Conservation (phyloP, 2,797 vertebrate species). For the Poeciliopsis gracilis region DNA sequence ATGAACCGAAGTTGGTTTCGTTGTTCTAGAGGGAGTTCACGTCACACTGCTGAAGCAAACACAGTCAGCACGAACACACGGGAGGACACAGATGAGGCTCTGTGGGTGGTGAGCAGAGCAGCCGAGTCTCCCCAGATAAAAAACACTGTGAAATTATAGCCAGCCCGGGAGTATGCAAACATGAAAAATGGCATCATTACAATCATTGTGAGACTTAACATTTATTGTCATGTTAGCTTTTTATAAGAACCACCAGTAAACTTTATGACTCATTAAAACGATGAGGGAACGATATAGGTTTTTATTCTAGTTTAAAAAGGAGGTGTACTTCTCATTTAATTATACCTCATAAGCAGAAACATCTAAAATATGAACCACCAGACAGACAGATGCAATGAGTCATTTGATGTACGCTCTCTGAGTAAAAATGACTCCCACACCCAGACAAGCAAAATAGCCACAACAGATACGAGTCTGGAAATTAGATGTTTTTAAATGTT, state of each 20-base stretch:
- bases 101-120: conserved; percentile 18
- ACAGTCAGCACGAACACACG: conserved; percentile 15
- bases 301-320: not conserved
- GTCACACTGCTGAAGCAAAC: conserved; percentile 36
- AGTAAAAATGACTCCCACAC: conserved; percentile 43
- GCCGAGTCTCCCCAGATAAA: conserved; percentile 25
- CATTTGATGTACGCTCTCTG: conserved; percentile 46
- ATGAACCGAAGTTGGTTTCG: conserved; percentile 16
- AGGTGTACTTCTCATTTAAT: not conserved
- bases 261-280: not conserved
- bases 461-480: not conserved
- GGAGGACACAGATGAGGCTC: conserved; percentile 25
- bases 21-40: conserved; percentile 35
- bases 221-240: not conserved
- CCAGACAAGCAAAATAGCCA: not conserved
- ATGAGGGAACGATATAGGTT: not conserved
- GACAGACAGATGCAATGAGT: conserved; percentile 54
- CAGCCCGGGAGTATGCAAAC: conserved; percentile 21
- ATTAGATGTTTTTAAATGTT: not conserved
- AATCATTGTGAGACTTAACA: not conserved
- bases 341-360: not conserved
- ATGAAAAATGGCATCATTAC: not conserved
- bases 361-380: conserved; percentile 41
- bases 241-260: not conserved
- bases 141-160: conserved; percentile 17